These are phyloP conservation scores for Macropus fuliginosus DNA, from an alignment of 2,797 vertebrate genomes.

Conservation along the genomic window DNA sequence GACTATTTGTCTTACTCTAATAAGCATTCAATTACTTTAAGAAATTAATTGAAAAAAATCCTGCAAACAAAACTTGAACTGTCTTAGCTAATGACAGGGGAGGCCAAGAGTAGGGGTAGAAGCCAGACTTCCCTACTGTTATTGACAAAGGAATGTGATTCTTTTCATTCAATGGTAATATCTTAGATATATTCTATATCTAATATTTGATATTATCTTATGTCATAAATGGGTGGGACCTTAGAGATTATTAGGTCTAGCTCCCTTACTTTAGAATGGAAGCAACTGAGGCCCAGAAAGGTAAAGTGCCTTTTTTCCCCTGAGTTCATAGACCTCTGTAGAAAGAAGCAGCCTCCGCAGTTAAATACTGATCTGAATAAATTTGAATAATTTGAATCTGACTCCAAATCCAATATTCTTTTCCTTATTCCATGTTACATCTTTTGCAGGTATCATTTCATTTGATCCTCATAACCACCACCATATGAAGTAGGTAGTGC, in stretches of 20 bases:
- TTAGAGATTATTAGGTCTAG: background rate
- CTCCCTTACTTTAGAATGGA: background rate
- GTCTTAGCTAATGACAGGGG: background rate
- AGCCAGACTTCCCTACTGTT: background rate
- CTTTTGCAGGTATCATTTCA: background rate
- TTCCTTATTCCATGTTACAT: background rate
- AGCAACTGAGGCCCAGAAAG: background rate
- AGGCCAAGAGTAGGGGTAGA: background rate
- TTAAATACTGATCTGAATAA: background rate
- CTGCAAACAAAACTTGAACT: conserved; percentile 2
- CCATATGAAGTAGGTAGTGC: background rate
- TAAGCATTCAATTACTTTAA: background rate
- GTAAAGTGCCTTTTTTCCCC: background rate
- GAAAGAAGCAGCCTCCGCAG: background rate
- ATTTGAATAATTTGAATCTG: background rate
- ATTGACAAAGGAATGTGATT: background rate
- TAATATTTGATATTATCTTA: background rate
- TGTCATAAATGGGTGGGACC: background rate
- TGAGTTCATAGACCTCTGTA: background rate
- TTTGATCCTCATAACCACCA: background rate
- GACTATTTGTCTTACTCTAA: background rate
- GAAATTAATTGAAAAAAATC: conserved; percentile 43
- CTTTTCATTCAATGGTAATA: background rate
- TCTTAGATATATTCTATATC: background rate
- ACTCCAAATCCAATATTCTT: background rate